phyloP scores from a whole-genome alignment of 2,888 invertebrate genomes.

The Kryphioiulus occultus region DNA sequence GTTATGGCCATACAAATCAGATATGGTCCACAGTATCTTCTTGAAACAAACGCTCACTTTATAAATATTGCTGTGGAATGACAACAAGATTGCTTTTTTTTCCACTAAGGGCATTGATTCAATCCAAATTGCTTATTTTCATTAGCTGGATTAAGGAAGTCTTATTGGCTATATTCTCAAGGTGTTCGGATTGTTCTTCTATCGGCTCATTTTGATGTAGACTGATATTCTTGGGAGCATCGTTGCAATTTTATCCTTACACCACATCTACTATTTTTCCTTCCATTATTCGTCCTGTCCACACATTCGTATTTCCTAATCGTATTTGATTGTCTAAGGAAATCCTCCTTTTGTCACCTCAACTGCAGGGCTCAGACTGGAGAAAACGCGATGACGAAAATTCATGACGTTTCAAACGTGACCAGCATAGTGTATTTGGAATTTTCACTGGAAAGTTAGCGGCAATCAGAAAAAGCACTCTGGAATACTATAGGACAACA shows the following conservation, averaged over 20 bases:
- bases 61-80: background rate
- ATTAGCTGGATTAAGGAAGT: slow-evolving; percentile 8
- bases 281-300: slow-evolving; percentile 10
- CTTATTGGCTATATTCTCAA: background rate
- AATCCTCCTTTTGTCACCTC: slow-evolving; percentile 46
- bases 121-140: background rate
- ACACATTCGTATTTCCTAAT: slow-evolving; percentile 16
- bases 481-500: background rate
- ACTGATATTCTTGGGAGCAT: slow-evolving; percentile 10
- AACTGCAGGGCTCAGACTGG: background rate
- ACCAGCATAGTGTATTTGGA: background rate
- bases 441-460: slow-evolving; percentile 10
- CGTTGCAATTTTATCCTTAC: background rate
- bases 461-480: background rate
- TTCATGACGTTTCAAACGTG: background rate
- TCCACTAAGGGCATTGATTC: background rate
- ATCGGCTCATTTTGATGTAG: background rate
- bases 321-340: slow-evolving; percentile 48
- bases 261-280: background rate
- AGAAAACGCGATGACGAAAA: slow-evolving; percentile 35
- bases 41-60: too few species aligned
- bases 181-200: background rate
- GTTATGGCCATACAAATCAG: too few species aligned
- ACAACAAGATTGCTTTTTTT: background rate
- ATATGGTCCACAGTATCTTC: too few species aligned